A percentile compares a stretch with the other conserved stretches of the same genome.
Evolutionary conservation across 92 coral and sea anemone genomes (phyloP).

Genomic region (Epizoanthus illoricatus): DNA sequence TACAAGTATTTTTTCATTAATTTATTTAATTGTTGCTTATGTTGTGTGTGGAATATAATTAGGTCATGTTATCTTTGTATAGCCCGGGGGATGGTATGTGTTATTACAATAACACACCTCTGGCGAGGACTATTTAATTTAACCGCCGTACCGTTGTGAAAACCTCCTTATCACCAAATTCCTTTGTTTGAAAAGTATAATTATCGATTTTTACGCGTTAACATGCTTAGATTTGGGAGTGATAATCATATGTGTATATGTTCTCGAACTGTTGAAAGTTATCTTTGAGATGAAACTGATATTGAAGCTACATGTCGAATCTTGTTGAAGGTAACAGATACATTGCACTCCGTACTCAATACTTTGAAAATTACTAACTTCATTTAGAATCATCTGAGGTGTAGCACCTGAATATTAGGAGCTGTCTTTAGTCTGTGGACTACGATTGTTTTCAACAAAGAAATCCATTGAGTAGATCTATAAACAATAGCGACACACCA

Average conservation of each 20-base stretch:
- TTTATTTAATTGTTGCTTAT: constrained; percentile 12
- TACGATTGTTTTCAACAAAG: no score
- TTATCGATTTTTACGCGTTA: neutral
- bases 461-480: no score
- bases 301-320: no score
- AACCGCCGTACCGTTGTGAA: neutral
- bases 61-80: neutral
- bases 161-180: neutral
- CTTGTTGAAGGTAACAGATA: no score
- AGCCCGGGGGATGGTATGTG: neutral
- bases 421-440: no score
- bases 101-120: neutral
- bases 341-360: no score
- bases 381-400: no score
- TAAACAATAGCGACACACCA: no score
- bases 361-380: no score
- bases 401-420: no score
- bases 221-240: neutral
- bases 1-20: constrained; percentile 18
- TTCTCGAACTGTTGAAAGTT: neutral
- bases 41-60: neutral
- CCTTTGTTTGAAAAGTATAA: neutral
- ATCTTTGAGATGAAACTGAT: neutral
- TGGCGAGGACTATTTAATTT: neutral
- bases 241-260: neutral